Base-by-base conservation (phyloP, 2,888 invertebrate genomes). In the Opisthograptis luteolata region DNA sequence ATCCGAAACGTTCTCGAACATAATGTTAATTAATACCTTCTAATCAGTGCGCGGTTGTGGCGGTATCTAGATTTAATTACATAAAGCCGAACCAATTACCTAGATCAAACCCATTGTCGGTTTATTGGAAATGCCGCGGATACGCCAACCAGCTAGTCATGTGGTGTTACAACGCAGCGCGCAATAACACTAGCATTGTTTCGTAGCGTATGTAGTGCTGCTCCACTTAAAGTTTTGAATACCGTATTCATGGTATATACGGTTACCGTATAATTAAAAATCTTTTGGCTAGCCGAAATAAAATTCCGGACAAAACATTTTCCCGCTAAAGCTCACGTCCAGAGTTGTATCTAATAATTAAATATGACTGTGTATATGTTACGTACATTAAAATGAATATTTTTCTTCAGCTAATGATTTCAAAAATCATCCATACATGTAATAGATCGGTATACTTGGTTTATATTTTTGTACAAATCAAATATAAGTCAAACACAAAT, bases 21-120 rank as follows among this genome's bases (percentile, higher is more conserved):
- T 44, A 47, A 53, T 37, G 56, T 50, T 67, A 69, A 68, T 72
- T 60, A 70, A 65, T 62, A 60, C 60, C 58, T 57, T 64, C 60
- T 61, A 69, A 68, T 67, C 54, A 64, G 55, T 47, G 55, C 43
- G 28, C 41, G 49, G 58, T 52, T 60, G 48, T 7, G 28, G 27
- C 28, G 15, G 30, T 42, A 50, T 28, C 47, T 44, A 48, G 48
- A 57, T 55, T 52, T 45, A 58, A 52, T 46, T 51, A 54, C 41
- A 52, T 44, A 40, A 56, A 55, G 39, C 45, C 34, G 36, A 55
- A 50, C 47, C 50, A 51, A 55, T 59, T 49, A 59, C 42, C 47
- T 31, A 47, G 32, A 46, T 56, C 34, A 34, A 41, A 35, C 45
- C 34, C 42, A 48, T 22, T 47, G 50, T 35, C 40, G 47, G 41